phyloP scores from a whole-genome alignment of 1,140 invertebrate species.

The Zaprionus camerounensis region DNA sequence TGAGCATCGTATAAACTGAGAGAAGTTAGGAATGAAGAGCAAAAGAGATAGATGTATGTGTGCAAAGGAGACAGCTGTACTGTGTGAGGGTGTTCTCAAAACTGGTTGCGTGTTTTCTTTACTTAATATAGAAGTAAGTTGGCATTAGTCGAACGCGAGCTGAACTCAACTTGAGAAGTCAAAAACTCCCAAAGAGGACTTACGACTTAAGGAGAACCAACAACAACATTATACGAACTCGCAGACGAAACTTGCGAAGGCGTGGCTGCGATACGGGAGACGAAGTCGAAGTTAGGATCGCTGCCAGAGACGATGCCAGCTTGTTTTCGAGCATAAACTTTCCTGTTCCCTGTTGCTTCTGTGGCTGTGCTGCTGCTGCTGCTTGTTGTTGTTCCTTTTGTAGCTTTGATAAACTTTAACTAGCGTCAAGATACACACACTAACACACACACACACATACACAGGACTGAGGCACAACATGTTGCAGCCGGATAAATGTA shows the following conservation, averaged over 20 bases:
- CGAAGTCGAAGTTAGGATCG: background rate
- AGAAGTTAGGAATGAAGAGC: constrained; percentile 35
- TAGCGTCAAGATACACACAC: constrained; percentile 63
- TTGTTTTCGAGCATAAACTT: constrained; percentile 48
- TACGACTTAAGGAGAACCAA: constrained; percentile 55
- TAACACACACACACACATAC: constrained; percentile 51
- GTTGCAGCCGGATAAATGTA: constrained; percentile 36
- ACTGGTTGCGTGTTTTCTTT: constrained; percentile 60
- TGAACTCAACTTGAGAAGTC: constrained; percentile 77
- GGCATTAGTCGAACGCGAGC: constrained; percentile 62
- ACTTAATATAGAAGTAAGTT: constrained; percentile 74
- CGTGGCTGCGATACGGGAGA: background rate
- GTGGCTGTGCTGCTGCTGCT: background rate
- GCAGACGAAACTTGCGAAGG: background rate
- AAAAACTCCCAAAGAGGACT: constrained; percentile 78
- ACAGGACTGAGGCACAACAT: constrained; percentile 30
- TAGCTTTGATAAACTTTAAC: constrained; percentile 76
- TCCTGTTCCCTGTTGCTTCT: constrained; percentile 32
- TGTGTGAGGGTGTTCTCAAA: background rate
- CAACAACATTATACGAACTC: background rate
- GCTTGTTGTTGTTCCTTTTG: constrained; percentile 33
- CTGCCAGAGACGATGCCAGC: constrained; percentile 21
- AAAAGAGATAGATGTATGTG: constrained; percentile 23
- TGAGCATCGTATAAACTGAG: constrained; percentile 67
- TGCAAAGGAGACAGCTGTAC: background rate